These are phyloP conservation scores for Manis pentadactyla DNA, from an alignment of 2,797 vertebrate genomes.

Conservation along the genomic window DNA sequence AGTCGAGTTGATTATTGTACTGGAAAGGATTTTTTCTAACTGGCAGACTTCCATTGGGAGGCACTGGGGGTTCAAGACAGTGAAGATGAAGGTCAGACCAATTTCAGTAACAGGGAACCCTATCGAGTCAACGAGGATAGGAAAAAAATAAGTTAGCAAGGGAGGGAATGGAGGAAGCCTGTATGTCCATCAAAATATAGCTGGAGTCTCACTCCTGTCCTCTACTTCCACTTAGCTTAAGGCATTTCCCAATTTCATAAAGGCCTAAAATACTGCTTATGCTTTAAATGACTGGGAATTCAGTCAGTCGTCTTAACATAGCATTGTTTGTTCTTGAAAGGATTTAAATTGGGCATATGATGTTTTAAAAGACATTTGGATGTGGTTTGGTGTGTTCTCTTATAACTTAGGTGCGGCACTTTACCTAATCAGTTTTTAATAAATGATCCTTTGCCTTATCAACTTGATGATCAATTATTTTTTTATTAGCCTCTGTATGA, in stretches of 20 bases:
- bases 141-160: not conserved
- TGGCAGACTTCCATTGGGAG: not conserved
- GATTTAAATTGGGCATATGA: not conserved
- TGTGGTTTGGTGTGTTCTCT: not conserved
- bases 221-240: not conserved
- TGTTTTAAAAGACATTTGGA: slow-evolving; percentile 7
- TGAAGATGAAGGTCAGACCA: not conserved
- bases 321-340: not conserved
- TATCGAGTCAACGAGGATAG: not conserved
- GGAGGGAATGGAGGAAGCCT: not conserved
- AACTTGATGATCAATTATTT: not conserved
- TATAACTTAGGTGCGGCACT: not conserved
- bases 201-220: not conserved
- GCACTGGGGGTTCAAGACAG: not conserved
- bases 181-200: not conserved
- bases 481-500: not conserved
- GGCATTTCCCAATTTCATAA: not conserved
- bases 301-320: not conserved
- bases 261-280: not conserved
- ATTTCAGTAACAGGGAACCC: not conserved
- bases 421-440: not conserved
- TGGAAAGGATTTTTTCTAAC: not conserved
- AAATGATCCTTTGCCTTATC: not conserved
- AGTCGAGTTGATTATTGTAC: not conserved
- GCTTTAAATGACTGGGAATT: not conserved